Evolutionary conservation across 2,797 vertebrate genomes (phyloP), one percentile per base, ranked within the genome.

Genomic region (Sitta carolinensis): DNA sequence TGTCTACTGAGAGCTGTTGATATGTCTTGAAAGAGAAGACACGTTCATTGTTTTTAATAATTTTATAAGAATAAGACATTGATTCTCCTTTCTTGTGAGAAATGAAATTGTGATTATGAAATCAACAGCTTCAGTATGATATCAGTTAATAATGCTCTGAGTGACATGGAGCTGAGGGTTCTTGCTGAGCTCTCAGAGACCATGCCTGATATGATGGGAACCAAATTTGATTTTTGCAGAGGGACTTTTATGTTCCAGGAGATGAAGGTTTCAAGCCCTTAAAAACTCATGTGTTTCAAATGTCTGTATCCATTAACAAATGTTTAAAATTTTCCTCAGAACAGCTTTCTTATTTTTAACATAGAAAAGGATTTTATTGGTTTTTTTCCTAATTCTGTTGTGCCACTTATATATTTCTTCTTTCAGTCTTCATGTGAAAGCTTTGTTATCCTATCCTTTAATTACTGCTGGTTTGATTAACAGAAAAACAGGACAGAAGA

Each of bases 381-480:
- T 43, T 84, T 84, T 96, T 94, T 93, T 81, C 51, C 19, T 20
- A 79, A 69, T 91, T 83, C 63, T 62, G 7, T 81, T 90, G 11
- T 36, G 32, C 15, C 34, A 89, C 57, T 92, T 95, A 93, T 86
- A 89, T 77, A 43, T n/a, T 61, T 89, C 7, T 52, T 82, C 55
- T 85, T 97, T 89, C 94, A 83, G 89, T 95, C 92, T 95, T 96
- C 36, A 90, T 79, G 89, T 89, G 91, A 95, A 96, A 95, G 27
- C 22, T 26, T 91, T 79, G 13, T 45, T 70, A 29, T 68, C 43
- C 58, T 57, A 14, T 6, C 30, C 73, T 97, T 95, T 97, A 97
- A 97, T 98, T 98, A 95, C 81, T 84, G 7, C 34, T 93, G 17
- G 32, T 72, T 95, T 97, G 95, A 97, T 59, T 97, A 96, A 94